A percentile compares a stretch with the other conserved stretches of the same genome.
Conservation (phyloP, 2,888 invertebrate species). For the Gnatocerus cornutus region DNA sequence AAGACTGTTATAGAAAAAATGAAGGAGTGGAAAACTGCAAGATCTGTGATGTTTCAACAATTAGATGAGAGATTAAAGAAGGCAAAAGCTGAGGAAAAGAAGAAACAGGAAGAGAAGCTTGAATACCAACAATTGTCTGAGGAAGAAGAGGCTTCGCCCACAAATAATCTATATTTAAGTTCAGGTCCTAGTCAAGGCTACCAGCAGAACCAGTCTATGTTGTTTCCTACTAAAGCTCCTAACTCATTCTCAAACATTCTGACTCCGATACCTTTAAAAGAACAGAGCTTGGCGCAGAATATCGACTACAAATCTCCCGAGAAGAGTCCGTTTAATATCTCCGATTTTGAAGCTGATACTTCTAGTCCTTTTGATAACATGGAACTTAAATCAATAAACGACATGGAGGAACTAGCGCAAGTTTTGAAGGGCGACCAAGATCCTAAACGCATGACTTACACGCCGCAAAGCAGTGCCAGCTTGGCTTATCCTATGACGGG, state of each 20-base stretch:
- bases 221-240: slow-evolving; percentile 65
- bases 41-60: slow-evolving; percentile 77
- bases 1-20: slow-evolving; percentile 82
- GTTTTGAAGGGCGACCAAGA: slow-evolving; percentile 73
- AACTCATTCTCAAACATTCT: slow-evolving; percentile 67
- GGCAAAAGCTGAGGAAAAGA: slow-evolving; percentile 63
- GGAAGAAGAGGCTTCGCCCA: slow-evolving; percentile 51
- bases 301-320: slow-evolving; percentile 55
- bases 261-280: slow-evolving; percentile 69
- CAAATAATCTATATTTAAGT: slow-evolving; percentile 20
- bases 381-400: slow-evolving; percentile 93
- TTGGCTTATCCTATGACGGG: slow-evolving; percentile 23
- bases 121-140: slow-evolving; percentile 51
- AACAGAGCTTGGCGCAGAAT: slow-evolving; percentile 46
- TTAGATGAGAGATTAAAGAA: slow-evolving; percentile 72
- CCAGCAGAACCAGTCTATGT: slow-evolving; percentile 54
- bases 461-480: slow-evolving; percentile 11
- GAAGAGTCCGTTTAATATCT: slow-evolving; percentile 73
- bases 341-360: slow-evolving; percentile 93
- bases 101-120: slow-evolving; percentile 54
- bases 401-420: slow-evolving; percentile 91
- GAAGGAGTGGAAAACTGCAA: slow-evolving; percentile 80
- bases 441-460: slow-evolving; percentile 39
- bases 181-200: slow-evolving; percentile 53
- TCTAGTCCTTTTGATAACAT: slow-evolving; percentile 96